Evolutionary conservation across 2,797 vertebrate species (phyloP).

Genomic region (Microctenopoma stevenorrisi): DNA sequence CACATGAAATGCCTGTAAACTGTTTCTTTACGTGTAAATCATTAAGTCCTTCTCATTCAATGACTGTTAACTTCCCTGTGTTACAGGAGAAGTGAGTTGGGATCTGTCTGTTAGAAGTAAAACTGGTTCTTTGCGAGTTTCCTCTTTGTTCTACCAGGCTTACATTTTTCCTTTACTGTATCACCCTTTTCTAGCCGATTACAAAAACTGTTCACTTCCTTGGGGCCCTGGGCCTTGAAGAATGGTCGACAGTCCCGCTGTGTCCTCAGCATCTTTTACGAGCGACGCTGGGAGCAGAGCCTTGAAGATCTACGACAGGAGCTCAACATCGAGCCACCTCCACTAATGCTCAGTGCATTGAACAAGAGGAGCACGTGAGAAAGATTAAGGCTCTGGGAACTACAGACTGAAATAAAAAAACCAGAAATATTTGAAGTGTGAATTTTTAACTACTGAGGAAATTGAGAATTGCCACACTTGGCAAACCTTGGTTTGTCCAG

Average conservation of each 20-base stretch:
- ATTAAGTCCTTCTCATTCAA: slow-evolving; percentile 28
- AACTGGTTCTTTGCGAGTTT: background rate
- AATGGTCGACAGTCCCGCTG: slow-evolving; percentile 84
- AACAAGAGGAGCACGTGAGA: slow-evolving; percentile 38
- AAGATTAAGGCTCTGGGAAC: background rate
- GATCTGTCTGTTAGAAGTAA: background rate
- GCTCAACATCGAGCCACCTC: slow-evolving; percentile 87
- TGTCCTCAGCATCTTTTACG: slow-evolving; percentile 91
- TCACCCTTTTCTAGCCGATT: slow-evolving; percentile 79
- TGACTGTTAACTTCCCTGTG: slow-evolving; percentile 7
- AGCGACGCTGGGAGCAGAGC: slow-evolving; percentile 93
- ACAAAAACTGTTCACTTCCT: slow-evolving; percentile 80
- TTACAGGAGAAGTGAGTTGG: background rate
- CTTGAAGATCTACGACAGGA: slow-evolving; percentile 88
- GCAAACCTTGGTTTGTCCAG: slow-evolving; percentile 5
- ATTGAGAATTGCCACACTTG: slow-evolving; percentile 12
- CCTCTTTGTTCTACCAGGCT: background rate
- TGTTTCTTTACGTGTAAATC: background rate
- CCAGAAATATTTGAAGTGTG: slow-evolving; percentile 9
- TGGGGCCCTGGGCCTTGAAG: slow-evolving; percentile 91
- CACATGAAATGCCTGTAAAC: background rate
- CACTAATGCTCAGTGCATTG: slow-evolving; percentile 22
- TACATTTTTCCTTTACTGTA: background rate
- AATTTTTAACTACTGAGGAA: slow-evolving; percentile 5
- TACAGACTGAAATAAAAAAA: background rate